A percentile compares a stretch with the other conserved stretches of the same genome.
phyloP scores from a whole-genome alignment of 2,797 vertebrate species.

The Xyrichtys novacula region DNA sequence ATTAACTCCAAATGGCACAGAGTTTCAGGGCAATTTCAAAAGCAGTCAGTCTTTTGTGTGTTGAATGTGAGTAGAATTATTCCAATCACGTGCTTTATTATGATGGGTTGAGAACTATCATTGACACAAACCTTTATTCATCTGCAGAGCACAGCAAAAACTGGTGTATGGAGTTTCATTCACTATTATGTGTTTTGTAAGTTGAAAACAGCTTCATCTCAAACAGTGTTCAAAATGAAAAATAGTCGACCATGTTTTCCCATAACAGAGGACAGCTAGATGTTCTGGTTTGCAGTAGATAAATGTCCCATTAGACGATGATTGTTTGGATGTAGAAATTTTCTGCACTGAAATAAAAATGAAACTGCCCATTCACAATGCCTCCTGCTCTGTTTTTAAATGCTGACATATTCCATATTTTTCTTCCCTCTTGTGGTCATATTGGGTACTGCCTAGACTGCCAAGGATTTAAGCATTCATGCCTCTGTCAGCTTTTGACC shows the following conservation, averaged over 20 bases:
- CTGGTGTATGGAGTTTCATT: constrained; percentile 24
- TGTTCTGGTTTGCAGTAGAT: constrained; percentile 32
- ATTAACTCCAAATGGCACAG: constrained; percentile 13
- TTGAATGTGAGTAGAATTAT: constrained; percentile 36
- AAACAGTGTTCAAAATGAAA: constrained; percentile 3
- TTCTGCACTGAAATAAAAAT: constrained; percentile 63
- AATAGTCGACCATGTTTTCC: neutral
- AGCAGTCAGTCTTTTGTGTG: constrained; percentile 7
- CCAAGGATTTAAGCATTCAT: neutral
- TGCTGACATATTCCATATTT: neutral
- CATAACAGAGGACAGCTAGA: neutral
- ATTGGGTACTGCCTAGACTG: neutral
- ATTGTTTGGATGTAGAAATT: neutral
- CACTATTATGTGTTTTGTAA: constrained; percentile 8
- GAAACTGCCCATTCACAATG: constrained; percentile 39
- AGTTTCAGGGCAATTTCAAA: too few species aligned
- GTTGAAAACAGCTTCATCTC: neutral
- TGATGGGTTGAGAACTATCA: neutral
- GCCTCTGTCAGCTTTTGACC: neutral
- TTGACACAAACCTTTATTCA: neutral
- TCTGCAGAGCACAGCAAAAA: neutral
- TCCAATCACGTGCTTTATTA: constrained; percentile 27
- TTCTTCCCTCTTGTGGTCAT: constrained; percentile 49
- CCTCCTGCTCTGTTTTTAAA: neutral
- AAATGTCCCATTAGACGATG: constrained; percentile 15